These are phyloP conservation scores for Falco punctatus DNA, from an alignment of 2,113 vertebrate genomes.

Conservation along the genomic window DNA sequence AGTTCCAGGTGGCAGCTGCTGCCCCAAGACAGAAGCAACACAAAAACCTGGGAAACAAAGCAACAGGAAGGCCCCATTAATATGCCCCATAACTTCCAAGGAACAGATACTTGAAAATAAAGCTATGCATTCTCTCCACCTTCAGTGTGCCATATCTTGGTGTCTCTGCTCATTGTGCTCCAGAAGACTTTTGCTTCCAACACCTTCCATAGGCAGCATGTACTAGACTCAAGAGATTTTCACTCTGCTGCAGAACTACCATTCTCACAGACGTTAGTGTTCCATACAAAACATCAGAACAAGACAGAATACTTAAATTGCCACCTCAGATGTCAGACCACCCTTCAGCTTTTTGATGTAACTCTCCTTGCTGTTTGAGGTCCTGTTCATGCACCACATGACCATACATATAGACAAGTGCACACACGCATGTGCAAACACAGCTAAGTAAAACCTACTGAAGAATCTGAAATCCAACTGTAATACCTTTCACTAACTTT, in stretches of 20 bases:
- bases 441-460: background rate
- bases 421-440: accelerated
- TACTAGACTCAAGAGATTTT: background rate
- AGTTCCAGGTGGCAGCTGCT: background rate
- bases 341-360: background rate
- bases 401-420: accelerated
- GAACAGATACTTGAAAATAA: background rate
- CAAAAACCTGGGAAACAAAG: background rate
- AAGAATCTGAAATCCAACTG: background rate
- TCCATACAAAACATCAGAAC: background rate
- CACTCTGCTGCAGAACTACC: background rate
- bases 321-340: background rate
- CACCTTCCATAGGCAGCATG: background rate
- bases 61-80: background rate
- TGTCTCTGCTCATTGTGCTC: background rate
- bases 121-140: background rate
- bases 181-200: background rate
- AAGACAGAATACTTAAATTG: background rate
- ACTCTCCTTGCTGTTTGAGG: background rate
- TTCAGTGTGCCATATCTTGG: background rate
- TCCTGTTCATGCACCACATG: background rate
- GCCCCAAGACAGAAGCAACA: background rate
- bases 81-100: background rate
- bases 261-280: accelerated
- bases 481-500: background rate